Evolutionary conservation across 1,140 invertebrate genomes (phyloP).

Genomic region (Drosophila tani): DNA sequence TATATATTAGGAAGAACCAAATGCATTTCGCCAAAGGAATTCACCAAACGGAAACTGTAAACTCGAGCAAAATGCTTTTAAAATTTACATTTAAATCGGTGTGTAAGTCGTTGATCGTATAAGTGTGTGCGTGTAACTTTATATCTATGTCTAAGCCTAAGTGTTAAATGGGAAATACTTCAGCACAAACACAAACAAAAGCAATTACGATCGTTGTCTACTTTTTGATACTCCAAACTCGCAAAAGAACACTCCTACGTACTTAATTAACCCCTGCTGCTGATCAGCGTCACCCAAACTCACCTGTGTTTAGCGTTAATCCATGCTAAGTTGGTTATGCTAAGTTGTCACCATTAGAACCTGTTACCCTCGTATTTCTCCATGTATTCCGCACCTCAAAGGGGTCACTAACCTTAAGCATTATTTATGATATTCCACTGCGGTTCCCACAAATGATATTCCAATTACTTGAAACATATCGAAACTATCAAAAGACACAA

Average conservation of each 20-base stretch:
- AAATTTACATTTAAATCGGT: constrained; percentile 14
- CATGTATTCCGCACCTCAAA: constrained; percentile 57
- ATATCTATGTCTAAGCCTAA: constrained; percentile 38
- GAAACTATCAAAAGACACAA: constrained; percentile 35
- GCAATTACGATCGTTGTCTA: constrained; percentile 37
- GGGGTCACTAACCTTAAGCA: constrained; percentile 63
- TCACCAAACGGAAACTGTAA: constrained; percentile 57
- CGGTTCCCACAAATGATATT: constrained; percentile 59
- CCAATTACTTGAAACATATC: constrained; percentile 62
- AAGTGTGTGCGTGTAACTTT: constrained; percentile 36
- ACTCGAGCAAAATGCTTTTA: constrained; percentile 63
- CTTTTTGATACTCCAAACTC: constrained; percentile 76
- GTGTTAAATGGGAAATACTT: constrained; percentile 49
- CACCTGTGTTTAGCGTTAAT: constrained; percentile 24
- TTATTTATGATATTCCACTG: constrained; percentile 75
- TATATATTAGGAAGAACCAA: constrained; percentile 61
- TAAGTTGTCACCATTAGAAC: constrained; percentile 47
- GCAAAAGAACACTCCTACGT: constrained; percentile 42
- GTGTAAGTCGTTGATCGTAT: constrained; percentile 51
- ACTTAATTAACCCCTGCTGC: constrained; percentile 60
- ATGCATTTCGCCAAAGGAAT: constrained; percentile 79
- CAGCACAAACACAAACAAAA: constrained; percentile 33
- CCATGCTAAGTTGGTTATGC: constrained; percentile 34
- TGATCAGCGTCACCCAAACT: constrained; percentile 49
- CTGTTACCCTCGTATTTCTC: constrained; percentile 40